Conservation (phyloP, 2,797 vertebrate species). For the Coluber constrictor region DNA sequence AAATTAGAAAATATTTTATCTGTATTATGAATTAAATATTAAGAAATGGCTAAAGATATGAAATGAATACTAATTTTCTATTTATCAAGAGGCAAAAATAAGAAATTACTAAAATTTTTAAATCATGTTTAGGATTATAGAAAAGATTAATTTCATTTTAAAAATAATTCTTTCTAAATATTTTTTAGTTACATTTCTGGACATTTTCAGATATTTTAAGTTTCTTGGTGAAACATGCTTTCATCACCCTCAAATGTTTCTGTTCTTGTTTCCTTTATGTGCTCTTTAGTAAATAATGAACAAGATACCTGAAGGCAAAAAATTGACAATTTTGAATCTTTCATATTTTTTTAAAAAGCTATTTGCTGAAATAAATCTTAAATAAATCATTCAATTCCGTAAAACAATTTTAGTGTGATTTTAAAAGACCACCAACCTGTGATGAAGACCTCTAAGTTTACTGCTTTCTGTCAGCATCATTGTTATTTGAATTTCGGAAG, state of each 20-base stretch:
- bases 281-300: not conserved
- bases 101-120: not conserved
- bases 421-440: conserved; percentile 78
- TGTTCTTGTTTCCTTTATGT: not conserved
- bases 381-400: not conserved
- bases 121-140: not conserved
- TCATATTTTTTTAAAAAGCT: not conserved
- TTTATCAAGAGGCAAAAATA: not conserved
- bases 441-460: conserved; percentile 96
- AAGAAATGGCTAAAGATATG: not conserved
- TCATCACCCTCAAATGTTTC: not conserved
- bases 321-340: not conserved
- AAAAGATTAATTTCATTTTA: not conserved
- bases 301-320: not conserved
- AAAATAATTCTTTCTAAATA: not conserved
- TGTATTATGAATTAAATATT: not conserved
- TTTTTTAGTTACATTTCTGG: not conserved
- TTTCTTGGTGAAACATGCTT: not conserved
- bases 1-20: not conserved
- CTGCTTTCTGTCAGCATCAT: conserved; percentile 99
- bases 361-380: not conserved
- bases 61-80: not conserved
- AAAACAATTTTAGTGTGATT: not conserved
- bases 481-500: conserved; percentile 96
- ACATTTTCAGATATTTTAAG: not conserved